These are phyloP conservation scores for Falco peregrinus DNA, from an alignment of 2,797 vertebrate species.

Conservation along the genomic window DNA sequence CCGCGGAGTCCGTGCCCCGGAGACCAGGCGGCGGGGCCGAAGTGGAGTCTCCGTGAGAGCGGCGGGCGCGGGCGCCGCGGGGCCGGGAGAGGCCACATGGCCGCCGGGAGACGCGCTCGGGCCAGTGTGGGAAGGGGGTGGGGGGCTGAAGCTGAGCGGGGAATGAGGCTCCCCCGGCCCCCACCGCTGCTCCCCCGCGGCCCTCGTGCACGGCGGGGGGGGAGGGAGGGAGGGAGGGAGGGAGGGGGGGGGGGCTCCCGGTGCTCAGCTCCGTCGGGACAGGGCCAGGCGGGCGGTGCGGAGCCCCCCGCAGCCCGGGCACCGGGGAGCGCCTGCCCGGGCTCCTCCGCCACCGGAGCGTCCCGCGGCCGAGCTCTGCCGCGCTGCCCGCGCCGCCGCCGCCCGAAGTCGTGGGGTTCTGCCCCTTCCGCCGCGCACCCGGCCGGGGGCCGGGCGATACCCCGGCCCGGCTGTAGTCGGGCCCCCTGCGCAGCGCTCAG, in stretches of 20 bases:
- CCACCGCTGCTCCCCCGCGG: neutral
- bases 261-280: neutral
- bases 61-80: neutral
- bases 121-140: neutral
- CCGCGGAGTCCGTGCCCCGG: neutral
- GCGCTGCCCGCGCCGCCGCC: neutral
- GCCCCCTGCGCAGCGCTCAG: neutral
- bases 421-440: neutral
- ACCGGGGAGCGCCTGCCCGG: neutral
- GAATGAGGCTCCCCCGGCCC: neutral
- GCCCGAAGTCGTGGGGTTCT: neutral
- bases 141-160: neutral
- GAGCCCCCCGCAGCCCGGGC: neutral
- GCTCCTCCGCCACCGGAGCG: neutral
- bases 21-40: neutral
- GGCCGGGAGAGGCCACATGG: neutral
- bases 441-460: neutral
- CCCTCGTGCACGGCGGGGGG: neutral
- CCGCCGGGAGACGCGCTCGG: neutral
- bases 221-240: too few species aligned
- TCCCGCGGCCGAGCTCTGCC: accelerated
- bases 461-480: neutral
- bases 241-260: too few species aligned
- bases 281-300: neutral
- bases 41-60: neutral